Evolutionary conservation across 2,797 vertebrate species (phyloP), one percentile per base, ranked within the genome.

Genomic region (Fistularia tabacaria): DNA sequence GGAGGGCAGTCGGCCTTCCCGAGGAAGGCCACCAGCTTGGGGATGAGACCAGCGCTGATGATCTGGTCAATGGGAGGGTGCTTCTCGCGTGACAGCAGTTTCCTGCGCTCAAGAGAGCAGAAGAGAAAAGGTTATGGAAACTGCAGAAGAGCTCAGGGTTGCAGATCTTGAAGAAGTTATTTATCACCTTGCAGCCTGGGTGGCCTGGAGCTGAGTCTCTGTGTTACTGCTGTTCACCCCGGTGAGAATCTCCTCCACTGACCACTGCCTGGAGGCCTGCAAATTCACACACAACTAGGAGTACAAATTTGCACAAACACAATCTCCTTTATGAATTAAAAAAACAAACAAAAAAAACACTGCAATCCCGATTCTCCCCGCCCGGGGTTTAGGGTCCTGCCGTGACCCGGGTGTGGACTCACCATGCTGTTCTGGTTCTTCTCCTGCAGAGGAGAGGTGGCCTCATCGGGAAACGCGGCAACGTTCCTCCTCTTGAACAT

Each of bases 401-500:
- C 5, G 25, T 25, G 25, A 25, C 5, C 25, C 5, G 25, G 25
- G 25, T 25, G 25, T 3, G 7, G n/a, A 7, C 37, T 7, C 40
- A 97, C 97, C 91, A 96, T 95, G 14, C 88, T 88, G 68, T 92
- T 93, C 7, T 86, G 92, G 13, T 62, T 88, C 48, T 96, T 94
- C 69, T 98, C 96, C 57, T 99, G 96, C 12, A 99, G 92, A 0
- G 97, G 96, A 51, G 95, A 98, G 0, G 93, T 93, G 0, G 93
- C 92, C 49, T 97, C 95, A 0, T 98, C 96, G 0, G 93, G 94
- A 43, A 92, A 85, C 0, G 82, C 87, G 57, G 90, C 81, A 58
- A 99, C 94, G n/a, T 99, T 99, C 70, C 97, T 93, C 66, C 93
- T 93, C 59, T 99, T 99, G 80, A 97, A 90, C 69, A 99, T 93